These are phyloP conservation scores for Hoplodrina ambigua DNA, from an alignment of 2,888 invertebrate species.

Conservation along the genomic window DNA sequence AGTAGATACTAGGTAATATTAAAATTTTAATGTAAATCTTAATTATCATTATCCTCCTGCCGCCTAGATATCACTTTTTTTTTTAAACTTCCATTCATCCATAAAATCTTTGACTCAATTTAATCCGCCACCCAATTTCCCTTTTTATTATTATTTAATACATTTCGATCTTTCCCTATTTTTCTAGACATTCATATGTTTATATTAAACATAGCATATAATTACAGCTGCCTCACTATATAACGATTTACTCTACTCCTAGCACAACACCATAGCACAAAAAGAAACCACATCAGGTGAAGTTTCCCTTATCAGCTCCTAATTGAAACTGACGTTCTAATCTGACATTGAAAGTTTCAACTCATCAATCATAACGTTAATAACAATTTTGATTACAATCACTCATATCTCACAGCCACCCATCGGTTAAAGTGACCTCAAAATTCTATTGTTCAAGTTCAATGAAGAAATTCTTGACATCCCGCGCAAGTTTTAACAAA, in stretches of 20 bases:
- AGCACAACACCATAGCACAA: slow-evolving; percentile 17
- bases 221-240: slow-evolving; percentile 1
- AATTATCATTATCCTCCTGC: not conserved
- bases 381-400: slow-evolving; percentile 49
- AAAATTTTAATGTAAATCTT: not conserved
- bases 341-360: slow-evolving; percentile 52
- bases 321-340: slow-evolving; percentile 40
- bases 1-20: too few species aligned
- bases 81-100: too few species aligned
- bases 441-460: slow-evolving; percentile 52
- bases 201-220: slow-evolving; percentile 1
- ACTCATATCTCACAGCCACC: slow-evolving; percentile 37
- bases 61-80: too few species aligned
- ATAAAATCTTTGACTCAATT: too few species aligned
- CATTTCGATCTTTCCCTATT: not conserved
- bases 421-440: slow-evolving; percentile 36
- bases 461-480: slow-evolving; percentile 40
- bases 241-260: not conserved
- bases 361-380: slow-evolving; percentile 46
- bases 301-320: slow-evolving; percentile 30
- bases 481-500: slow-evolving; percentile 20
- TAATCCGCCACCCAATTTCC: too few species aligned
- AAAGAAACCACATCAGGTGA: slow-evolving; percentile 8
- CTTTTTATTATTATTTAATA: too few species aligned
- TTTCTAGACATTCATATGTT: not conserved